These are phyloP conservation scores for Agapostemon virescens DNA, from an alignment of 2,888 invertebrate species.

Conservation along the genomic window DNA sequence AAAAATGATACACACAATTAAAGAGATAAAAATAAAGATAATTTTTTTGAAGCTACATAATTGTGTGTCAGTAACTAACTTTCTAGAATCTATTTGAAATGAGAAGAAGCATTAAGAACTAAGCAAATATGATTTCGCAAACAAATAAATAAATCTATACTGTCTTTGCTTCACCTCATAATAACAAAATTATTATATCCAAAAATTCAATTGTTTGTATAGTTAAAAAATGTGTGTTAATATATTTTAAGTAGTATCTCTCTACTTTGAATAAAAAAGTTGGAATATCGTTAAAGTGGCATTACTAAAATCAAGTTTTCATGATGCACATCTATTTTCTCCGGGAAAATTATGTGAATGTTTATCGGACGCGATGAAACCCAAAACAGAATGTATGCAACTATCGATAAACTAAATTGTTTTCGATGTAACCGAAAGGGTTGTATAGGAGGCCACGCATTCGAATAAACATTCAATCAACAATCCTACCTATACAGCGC, in stretches of 20 bases:
- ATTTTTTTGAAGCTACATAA: too few relatives aligned
- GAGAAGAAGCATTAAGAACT: too few relatives aligned
- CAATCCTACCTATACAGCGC: neutral
- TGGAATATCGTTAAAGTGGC: neutral
- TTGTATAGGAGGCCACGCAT: neutral
- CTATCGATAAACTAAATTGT: neutral
- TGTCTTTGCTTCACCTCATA: too few relatives aligned
- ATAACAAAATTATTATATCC: too few relatives aligned
- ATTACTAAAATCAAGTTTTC: neutral
- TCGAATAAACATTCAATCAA: constrained; percentile 8
- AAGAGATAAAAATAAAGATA: too few relatives aligned
- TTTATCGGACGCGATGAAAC: constrained; percentile 1
- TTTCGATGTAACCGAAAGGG: neutral
- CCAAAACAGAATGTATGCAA: neutral
- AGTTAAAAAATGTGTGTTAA: neutral
- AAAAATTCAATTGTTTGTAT: too few relatives aligned
- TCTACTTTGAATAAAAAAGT: neutral
- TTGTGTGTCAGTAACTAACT: too few relatives aligned
- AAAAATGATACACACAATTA: too few relatives aligned
- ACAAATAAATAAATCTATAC: too few relatives aligned
- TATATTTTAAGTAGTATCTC: neutral
- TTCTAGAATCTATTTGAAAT: too few relatives aligned
- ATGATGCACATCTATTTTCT: neutral
- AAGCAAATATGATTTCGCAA: too few relatives aligned
- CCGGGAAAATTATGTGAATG: neutral